Evolutionary conservation across 2,888 invertebrate genomes (phyloP).

Genomic region (Axea sp.): DNA sequence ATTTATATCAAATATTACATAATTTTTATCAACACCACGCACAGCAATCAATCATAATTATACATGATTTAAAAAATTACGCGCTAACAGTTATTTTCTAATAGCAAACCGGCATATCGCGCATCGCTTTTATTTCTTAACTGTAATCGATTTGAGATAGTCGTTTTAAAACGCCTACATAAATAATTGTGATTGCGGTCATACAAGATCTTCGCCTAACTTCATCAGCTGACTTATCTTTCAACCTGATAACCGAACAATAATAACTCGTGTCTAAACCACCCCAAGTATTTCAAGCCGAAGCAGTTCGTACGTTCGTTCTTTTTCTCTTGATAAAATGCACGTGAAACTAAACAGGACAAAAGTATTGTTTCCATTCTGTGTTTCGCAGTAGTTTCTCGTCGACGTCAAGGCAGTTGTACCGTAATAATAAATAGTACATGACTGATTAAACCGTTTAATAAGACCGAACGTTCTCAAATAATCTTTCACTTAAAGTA

Average conservation of each 20-base stretch:
- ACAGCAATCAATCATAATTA: too few relatives aligned
- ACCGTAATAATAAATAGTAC: constrained; percentile 7
- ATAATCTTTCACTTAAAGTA: too few relatives aligned
- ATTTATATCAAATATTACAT: too few relatives aligned
- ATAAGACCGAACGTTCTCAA: too few relatives aligned
- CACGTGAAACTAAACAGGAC: too few relatives aligned
- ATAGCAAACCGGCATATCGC: constrained; percentile 62
- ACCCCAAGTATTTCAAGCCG: constrained; percentile 8
- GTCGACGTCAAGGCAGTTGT: background rate
- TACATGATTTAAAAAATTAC: too few relatives aligned
- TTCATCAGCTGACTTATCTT: constrained; percentile 47
- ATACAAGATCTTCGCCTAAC: constrained; percentile 51
- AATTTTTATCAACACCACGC: too few relatives aligned
- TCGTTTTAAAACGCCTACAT: constrained; percentile 33
- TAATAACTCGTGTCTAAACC: constrained; percentile 4
- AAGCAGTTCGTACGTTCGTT: too few relatives aligned
- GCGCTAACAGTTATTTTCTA: background rate
- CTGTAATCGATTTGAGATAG: constrained; percentile 39
- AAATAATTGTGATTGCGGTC: constrained; percentile 46
- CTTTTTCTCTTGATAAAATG: too few relatives aligned
- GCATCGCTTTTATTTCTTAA: constrained; percentile 63
- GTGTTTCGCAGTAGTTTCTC: too few relatives aligned
- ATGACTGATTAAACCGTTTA: constrained; percentile 21
- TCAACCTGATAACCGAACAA: constrained; percentile 36
- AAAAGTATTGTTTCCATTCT: too few relatives aligned